These are phyloP conservation scores for Semnornis frantzii DNA, from an alignment of 2,113 vertebrate species.

Conservation along the genomic window DNA sequence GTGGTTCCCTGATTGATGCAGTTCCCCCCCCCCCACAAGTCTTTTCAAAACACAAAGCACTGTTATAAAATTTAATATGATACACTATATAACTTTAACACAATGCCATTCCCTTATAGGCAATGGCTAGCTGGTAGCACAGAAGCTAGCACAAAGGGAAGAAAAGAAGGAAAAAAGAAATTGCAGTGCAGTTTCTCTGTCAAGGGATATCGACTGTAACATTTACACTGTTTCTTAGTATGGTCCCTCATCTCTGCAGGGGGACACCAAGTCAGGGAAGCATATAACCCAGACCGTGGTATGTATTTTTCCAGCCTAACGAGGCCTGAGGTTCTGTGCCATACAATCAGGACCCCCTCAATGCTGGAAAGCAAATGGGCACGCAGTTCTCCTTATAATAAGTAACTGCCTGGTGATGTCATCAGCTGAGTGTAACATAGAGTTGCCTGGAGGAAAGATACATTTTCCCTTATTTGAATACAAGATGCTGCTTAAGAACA, in stretches of 20 bases:
- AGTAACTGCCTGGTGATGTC: not conserved
- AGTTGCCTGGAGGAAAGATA: not conserved
- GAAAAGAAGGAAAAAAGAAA: not conserved
- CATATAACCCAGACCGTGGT: not conserved
- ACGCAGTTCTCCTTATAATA: not conserved
- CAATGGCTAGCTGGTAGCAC: constrained; percentile 22
- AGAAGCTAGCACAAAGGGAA: not conserved
- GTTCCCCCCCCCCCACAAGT: constrained; percentile 15
- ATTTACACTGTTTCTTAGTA: not conserved
- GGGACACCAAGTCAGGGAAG: not conserved
- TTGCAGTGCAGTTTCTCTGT: constrained; percentile 13
- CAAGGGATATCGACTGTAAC: not conserved
- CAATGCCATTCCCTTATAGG: constrained; percentile 45
- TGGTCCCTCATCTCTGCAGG: not conserved
- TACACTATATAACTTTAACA: constrained; percentile 66
- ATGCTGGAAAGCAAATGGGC: not conserved
- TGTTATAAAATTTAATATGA: constrained; percentile 68
- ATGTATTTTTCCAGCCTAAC: not conserved
- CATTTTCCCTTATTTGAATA: not conserved
- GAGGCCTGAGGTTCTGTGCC: not conserved
- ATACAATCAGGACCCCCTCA: not conserved
- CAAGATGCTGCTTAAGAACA: not conserved
- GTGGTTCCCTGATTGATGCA: constrained; percentile 51
- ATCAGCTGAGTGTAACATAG: not conserved
- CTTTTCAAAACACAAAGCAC: constrained; percentile 65